Evolutionary conservation across 2,113 vertebrate genomes (phyloP).

Genomic region (Illadopsis cleaveri): DNA sequence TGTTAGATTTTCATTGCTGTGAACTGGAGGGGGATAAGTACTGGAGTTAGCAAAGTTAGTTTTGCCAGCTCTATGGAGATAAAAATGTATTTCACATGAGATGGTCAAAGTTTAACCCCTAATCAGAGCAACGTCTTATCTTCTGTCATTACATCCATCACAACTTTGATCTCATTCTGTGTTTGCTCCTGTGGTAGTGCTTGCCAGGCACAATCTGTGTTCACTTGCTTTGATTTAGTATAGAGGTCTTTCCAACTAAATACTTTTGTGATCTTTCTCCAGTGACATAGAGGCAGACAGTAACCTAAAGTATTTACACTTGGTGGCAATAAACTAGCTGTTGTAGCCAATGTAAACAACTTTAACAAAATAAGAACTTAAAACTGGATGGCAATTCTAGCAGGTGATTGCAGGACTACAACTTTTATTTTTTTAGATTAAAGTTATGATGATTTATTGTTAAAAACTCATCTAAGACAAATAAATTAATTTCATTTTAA

Average conservation of each 20-base stretch:
- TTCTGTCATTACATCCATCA: neutral
- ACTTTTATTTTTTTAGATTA: neutral
- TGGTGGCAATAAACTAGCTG: neutral
- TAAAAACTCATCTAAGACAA: neutral
- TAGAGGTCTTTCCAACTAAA: neutral
- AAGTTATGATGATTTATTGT: neutral
- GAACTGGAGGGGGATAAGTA: accelerated
- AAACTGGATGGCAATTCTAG: neutral
- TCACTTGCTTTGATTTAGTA: neutral
- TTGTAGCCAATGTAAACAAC: neutral
- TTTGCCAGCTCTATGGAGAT: neutral
- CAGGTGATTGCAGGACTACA: neutral
- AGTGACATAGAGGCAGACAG: neutral
- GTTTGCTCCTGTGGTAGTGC: neutral
- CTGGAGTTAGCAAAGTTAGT: neutral
- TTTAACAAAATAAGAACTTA: neutral
- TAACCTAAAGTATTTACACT: neutral
- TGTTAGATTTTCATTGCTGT: neutral
- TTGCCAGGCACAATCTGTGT: neutral
- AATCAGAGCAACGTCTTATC: neutral
- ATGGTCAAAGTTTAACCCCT: neutral
- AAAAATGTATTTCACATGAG: neutral
- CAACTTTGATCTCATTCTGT: neutral
- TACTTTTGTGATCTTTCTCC: neutral
- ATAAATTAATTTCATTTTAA: neutral